Evolutionary conservation across 2,797 vertebrate genomes (phyloP), one percentile per base, ranked within the genome.

Genomic region (Scomberomorus guttatus): DNA sequence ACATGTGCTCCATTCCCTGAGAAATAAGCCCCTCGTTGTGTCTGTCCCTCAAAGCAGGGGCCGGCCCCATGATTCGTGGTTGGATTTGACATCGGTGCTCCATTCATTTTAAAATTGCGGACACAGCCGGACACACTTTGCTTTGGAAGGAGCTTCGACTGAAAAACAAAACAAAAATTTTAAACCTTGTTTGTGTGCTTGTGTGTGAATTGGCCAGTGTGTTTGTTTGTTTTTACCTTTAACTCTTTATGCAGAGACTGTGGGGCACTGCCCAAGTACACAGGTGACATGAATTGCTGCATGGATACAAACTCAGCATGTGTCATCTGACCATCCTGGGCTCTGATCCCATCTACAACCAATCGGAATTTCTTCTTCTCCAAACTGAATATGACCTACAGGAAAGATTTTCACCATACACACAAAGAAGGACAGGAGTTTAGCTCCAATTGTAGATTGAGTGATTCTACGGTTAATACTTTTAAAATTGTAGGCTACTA

Each of bases 121-220:
- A 99, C 75, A 68, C 98, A 99, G 48, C 98, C 97, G 13, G 96
- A 95, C 82, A 98, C 95, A 78, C 95, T 96, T 52, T 95, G 95
- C 68, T 86, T 76, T n/a, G 97, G 97, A 48, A 98, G 94, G 58
- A 80, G 84, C 96, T 98, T 96, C 10, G 92, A 95, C 93, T 95
- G 34, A 63, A 85, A 88, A 69, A 77, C 66, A 54, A 32, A 8
- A 7, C 17, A 1, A 20, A 1, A 17, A 58, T 48, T 27, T 57
- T 22, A 50, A 20, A 12, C 0, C 22, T 11, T 58, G 3, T 34
- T 25, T 48, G 24, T 66, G 11, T 25, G 10, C 3, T 20, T 44
- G 5, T 52, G 5, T 52, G 17, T 44, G 46, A 39, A 46, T 14
- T 67, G 14, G 3, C 1, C 15, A n/a, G 1, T 61, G 18, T 39